phyloP scores from a whole-genome alignment of 2,888 invertebrate genomes.

The Dasypolia templi region DNA sequence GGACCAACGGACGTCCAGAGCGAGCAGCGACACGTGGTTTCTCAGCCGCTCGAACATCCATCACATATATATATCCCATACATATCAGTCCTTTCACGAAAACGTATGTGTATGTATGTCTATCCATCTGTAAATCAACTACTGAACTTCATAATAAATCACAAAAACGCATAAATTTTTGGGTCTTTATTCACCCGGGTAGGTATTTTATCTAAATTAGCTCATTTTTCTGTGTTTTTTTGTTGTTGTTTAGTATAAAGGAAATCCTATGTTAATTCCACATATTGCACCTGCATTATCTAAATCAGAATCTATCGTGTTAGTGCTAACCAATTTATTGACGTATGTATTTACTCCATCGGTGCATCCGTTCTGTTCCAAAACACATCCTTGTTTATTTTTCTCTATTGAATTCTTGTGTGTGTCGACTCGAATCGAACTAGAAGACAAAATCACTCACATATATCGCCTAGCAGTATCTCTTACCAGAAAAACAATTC shows the following conservation, averaged over 20 bases:
- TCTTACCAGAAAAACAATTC: conserved; percentile 60
- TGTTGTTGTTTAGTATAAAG: not conserved
- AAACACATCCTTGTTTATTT: conserved; percentile 22
- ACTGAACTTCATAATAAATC: not conserved
- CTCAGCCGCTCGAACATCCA: no score
- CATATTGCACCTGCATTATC: conserved; percentile 26
- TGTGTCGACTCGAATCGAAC: no score
- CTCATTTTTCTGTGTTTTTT: not conserved
- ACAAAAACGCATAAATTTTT: not conserved
- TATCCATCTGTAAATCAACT: not conserved
- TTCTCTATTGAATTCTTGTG: conserved; percentile 5
- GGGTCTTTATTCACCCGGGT: not conserved
- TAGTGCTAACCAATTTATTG: conserved; percentile 60
- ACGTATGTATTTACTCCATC: conserved; percentile 48
- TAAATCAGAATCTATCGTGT: conserved; percentile 50
- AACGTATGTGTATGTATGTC: not conserved
- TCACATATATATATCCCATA: no score
- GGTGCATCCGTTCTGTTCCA: conserved; percentile 26
- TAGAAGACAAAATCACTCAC: not conserved
- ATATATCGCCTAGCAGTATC: not conserved
- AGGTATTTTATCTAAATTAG: not conserved
- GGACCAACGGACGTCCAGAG: no score
- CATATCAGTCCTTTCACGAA: no score
- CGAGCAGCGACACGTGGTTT: no score
- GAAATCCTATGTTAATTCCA: conserved; percentile 31